phyloP scores from a whole-genome alignment of 2,888 invertebrate species.

The Campoplex nolae region DNA sequence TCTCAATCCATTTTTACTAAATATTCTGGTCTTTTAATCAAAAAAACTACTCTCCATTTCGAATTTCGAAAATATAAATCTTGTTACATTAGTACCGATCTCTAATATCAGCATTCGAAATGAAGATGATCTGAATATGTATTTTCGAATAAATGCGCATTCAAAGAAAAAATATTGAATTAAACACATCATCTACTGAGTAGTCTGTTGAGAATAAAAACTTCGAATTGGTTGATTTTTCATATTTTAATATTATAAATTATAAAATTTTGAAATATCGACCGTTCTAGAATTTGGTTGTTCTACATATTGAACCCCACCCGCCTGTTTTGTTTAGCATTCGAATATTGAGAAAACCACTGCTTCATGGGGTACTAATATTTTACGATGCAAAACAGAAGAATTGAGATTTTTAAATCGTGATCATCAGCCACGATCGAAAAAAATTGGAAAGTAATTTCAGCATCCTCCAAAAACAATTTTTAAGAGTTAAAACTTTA shows the following conservation, averaged over 20 bases:
- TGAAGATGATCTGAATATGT: background rate
- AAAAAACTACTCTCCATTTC: background rate
- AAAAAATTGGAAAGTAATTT: too few relatives aligned
- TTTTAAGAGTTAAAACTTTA: too few relatives aligned
- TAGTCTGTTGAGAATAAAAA: background rate
- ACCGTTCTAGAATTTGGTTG: constrained; percentile 3
- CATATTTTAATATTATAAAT: background rate
- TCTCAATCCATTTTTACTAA: background rate
- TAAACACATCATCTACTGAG: background rate
- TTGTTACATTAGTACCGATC: background rate
- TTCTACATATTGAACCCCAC: constrained; percentile 10
- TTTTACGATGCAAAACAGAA: too few relatives aligned
- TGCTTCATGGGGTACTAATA: too few relatives aligned
- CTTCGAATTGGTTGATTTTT: background rate
- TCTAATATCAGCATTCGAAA: background rate
- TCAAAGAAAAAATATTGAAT: background rate
- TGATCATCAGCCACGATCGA: too few relatives aligned
- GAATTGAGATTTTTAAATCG: too few relatives aligned
- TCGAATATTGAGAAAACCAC: too few relatives aligned
- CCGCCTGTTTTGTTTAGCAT: too few relatives aligned
- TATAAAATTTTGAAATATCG: background rate
- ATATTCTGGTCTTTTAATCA: background rate
- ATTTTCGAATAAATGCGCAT: too few relatives aligned
- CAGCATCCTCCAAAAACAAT: too few relatives aligned
- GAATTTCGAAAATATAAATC: background rate